A percentile compares a stretch with the other conserved stretches of the same genome.
phyloP scores from a whole-genome alignment of 2,797 vertebrate species.

The Acomys russatus region DNA sequence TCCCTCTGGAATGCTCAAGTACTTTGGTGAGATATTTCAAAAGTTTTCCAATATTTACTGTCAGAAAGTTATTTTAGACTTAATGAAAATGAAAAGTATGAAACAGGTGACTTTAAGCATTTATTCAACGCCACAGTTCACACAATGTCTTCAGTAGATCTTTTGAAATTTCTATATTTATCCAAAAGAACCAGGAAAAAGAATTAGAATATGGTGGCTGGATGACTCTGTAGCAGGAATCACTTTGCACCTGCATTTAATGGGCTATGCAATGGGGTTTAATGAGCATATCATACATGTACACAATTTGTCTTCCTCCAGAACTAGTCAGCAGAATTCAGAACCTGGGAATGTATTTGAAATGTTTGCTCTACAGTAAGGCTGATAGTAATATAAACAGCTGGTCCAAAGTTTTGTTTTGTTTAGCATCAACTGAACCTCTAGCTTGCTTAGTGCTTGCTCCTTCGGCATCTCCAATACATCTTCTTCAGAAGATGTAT shows the following conservation, averaged over 20 bases:
- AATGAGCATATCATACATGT: accelerated
- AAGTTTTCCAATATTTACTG: slow-evolving; percentile 18
- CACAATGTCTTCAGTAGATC: neutral
- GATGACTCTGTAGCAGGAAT: neutral
- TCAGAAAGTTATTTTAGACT: slow-evolving; percentile 11
- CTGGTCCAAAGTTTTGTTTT: neutral
- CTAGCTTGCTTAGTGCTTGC: neutral
- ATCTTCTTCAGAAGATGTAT: neutral
- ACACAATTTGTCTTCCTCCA: neutral
- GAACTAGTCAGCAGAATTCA: neutral
- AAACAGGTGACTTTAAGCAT: neutral
- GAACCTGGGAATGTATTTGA: neutral
- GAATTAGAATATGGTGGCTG: neutral
- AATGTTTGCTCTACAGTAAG: neutral
- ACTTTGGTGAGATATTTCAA: slow-evolving; percentile 35
- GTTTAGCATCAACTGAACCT: neutral
- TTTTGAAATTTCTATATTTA: neutral
- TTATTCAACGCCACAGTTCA: neutral
- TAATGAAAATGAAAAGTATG: neutral
- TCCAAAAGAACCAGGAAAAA: neutral
- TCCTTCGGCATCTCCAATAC: neutral
- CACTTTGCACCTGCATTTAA: neutral
- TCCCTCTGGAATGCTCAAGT: slow-evolving; percentile 10
- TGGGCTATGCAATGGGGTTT: neutral
- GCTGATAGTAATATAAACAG: neutral